Evolutionary conservation across 2,797 vertebrate species (phyloP).

Genomic region (Oreochromis grahami): DNA sequence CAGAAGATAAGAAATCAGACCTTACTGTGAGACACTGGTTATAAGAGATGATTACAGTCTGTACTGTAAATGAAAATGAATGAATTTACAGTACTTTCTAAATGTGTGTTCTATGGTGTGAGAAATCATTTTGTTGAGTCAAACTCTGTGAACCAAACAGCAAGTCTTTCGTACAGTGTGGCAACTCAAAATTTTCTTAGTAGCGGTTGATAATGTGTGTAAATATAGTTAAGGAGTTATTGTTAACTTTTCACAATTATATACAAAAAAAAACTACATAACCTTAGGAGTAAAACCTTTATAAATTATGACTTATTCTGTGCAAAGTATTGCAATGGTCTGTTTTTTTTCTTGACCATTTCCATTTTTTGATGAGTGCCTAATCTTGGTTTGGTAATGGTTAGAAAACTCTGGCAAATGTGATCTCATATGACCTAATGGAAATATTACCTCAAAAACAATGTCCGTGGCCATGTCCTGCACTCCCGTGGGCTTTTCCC

Average conservation of each 20-base stretch:
- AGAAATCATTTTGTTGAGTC: neutral
- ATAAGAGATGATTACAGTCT: neutral
- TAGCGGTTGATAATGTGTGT: too few species aligned
- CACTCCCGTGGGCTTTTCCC: conserved; percentile 59
- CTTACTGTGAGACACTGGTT: neutral
- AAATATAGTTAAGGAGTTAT: too few species aligned
- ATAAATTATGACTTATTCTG: neutral
- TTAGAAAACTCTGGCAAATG: neutral
- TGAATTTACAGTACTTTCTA: neutral
- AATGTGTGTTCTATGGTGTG: neutral
- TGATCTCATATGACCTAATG: conserved; percentile 9
- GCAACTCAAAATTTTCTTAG: neutral
- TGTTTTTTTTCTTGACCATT: neutral
- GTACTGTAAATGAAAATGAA: neutral
- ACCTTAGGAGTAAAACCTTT: too few species aligned
- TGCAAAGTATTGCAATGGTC: neutral
- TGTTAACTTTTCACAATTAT: too few species aligned
- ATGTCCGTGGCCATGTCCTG: neutral
- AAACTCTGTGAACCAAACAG: neutral
- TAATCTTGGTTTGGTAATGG: neutral
- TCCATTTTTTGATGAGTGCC: neutral
- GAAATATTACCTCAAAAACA: neutral
- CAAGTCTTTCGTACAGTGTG: neutral
- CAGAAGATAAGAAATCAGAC: neutral
- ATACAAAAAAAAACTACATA: too few species aligned